A percentile compares a stretch with the other conserved stretches of the same genome.
These are phyloP conservation scores for Sisyra terminalis DNA, from an alignment of 2,888 invertebrate genomes.

Conservation along the genomic window DNA sequence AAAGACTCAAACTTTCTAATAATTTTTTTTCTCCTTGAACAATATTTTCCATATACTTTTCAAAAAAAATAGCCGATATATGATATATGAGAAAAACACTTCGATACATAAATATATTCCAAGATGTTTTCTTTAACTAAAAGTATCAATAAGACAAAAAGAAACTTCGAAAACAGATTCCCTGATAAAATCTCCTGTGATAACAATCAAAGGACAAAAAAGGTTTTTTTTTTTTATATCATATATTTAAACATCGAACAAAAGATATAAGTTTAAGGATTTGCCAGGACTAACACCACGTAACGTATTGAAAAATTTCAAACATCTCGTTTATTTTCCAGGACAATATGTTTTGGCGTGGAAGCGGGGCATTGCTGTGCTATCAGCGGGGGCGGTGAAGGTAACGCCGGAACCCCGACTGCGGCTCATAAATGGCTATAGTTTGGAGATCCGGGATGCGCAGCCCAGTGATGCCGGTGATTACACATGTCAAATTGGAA, in stretches of 20 bases:
- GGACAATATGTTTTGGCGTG: constrained; percentile 44
- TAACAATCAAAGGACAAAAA: too few relatives aligned
- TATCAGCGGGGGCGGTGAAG: constrained; percentile 45
- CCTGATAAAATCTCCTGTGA: too few relatives aligned
- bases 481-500: constrained; percentile 51
- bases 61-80: too few relatives aligned
- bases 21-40: too few relatives aligned
- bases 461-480: constrained; percentile 47
- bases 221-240: too few relatives aligned
- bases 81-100: too few relatives aligned
- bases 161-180: too few relatives aligned
- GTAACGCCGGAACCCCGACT: constrained; percentile 46
- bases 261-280: not conserved
- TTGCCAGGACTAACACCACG: not conserved
- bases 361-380: constrained; percentile 47
- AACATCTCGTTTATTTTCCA: constrained; percentile 20
- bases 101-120: too few relatives aligned
- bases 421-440: constrained; percentile 42
- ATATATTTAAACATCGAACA: not conserved
- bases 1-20: too few relatives aligned
- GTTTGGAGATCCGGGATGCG: constrained; percentile 44
- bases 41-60: too few relatives aligned
- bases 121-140: too few relatives aligned
- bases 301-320: not conserved
- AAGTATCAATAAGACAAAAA: too few relatives aligned